Evolutionary conservation across 1,140 invertebrate genomes (phyloP).

Genomic region (Drosophila punjabiensis): DNA sequence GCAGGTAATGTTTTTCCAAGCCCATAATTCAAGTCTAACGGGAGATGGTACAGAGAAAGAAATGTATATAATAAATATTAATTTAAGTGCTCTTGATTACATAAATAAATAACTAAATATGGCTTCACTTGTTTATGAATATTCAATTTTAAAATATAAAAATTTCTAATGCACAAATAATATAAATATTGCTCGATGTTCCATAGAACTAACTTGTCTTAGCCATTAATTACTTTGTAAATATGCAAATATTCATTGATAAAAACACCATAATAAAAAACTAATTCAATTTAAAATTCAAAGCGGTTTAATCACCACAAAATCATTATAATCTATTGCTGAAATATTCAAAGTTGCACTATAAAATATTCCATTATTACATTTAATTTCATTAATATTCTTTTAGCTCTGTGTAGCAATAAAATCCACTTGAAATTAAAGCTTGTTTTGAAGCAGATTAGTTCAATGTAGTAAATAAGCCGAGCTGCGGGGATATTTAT

Average conservation of each 20-base stretch:
- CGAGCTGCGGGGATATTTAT: slow-evolving; percentile 49
- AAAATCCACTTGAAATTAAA: slow-evolving; percentile 35
- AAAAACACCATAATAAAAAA: neutral
- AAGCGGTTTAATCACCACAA: neutral
- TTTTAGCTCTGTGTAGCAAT: slow-evolving; percentile 7
- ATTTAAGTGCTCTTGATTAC: too few species aligned
- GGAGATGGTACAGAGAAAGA: slow-evolving; percentile 16
- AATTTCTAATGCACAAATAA: neutral
- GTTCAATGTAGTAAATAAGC: slow-evolving; percentile 23
- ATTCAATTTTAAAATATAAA: neutral
- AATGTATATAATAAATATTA: neutral
- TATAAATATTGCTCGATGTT: neutral
- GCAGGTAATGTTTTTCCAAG: slow-evolving; percentile 90
- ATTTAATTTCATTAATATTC: neutral
- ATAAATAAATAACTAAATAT: neutral
- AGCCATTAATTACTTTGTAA: neutral
- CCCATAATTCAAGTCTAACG: slow-evolving; percentile 86
- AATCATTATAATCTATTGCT: neutral
- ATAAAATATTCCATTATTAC: neutral
- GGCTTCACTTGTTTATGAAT: neutral
- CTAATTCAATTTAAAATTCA: neutral
- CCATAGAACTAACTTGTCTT: neutral
- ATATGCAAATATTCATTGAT: neutral
- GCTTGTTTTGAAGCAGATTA: slow-evolving; percentile 34
- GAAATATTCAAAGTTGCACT: neutral